Evolutionary conservation across 2,113 vertebrate genomes (phyloP).

Genomic region (Balaenoptera acutorostrata): DNA sequence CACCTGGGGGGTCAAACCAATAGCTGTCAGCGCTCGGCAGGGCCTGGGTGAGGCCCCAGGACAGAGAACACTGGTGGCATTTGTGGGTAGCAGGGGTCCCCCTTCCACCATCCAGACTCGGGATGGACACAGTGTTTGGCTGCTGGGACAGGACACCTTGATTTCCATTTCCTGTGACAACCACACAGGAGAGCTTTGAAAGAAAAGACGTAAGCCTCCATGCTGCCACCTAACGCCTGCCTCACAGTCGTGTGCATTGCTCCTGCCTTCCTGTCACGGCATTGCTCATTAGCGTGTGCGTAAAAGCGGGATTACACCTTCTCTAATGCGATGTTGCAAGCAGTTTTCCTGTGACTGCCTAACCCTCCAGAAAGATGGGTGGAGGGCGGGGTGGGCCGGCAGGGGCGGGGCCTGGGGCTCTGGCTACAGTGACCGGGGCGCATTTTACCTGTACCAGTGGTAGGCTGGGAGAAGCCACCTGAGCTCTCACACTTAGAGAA

Average conservation of each 20-base stretch:
- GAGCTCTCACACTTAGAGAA: too few species aligned
- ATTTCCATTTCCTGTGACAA: background rate
- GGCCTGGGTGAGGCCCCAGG: background rate
- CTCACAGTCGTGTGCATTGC: background rate
- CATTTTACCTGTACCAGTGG: background rate
- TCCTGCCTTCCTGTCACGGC: background rate
- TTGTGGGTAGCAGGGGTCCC: background rate
- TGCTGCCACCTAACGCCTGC: accelerated
- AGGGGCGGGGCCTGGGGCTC: background rate
- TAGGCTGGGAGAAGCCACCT: background rate
- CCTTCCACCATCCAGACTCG: background rate
- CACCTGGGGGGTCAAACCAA: conserved; percentile 84
- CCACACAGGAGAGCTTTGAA: background rate
- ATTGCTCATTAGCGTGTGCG: accelerated
- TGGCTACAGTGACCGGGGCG: background rate
- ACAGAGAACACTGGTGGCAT: background rate
- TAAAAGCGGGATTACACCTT: background rate
- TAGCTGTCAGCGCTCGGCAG: accelerated
- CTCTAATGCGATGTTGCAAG: background rate
- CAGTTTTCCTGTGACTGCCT: background rate
- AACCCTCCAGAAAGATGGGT: background rate
- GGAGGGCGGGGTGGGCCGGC: background rate
- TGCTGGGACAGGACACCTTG: background rate
- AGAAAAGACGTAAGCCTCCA: background rate
- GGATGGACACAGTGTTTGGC: background rate